Evolutionary conservation across 2,888 invertebrate genomes (phyloP), one percentile per base, ranked within the genome.

Genomic region (Epirrita christyi): DNA sequence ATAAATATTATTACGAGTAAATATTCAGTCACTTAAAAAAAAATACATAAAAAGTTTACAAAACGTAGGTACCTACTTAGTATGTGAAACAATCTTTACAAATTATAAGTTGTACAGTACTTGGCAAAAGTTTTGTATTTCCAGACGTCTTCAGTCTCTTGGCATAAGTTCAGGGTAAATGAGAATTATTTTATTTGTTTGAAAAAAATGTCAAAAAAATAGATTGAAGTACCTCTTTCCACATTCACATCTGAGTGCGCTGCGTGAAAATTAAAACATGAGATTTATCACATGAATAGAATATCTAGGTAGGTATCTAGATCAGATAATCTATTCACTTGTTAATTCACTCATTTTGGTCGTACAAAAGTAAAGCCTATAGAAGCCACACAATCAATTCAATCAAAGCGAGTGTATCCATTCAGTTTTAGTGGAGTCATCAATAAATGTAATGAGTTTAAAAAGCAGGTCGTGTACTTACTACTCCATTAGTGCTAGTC

Each of bases 161-260:
- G 3, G 21, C 21, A 3, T 21, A 4, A 21, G 21, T 21, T 21
- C 21, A 21, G 21, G 21, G 21, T 21, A 4, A 7, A 9, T 32
- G 32, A 32, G 8, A 32, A 32, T 32, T 5, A 32, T 32, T 32
- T 9, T 0, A 32, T 1, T 9, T 6, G 13, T n/a, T 0, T 7
- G 38, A 38, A 38, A 2, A 2, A 27, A 13, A 41, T 13, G 40
- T 14, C 9, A 8, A 2, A 0, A n/a, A n/a, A 21, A 10, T 37
- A 34, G 10, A 11, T 15, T 40, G 53, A 59, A 50, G 53, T 64
- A 65, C 64, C 67, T 66, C 56, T 67, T 70, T 74, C 43, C 38
- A 60, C 52, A 47, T 55, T 46, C 28, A 55, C 42, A 21, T 63
- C 66, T 14, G 62, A 59, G 37, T 59, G 49, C 28, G 63, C 68